Percentiles rank a stretch among this genome's conserved stretches.
Conservation (phyloP, 2,113 vertebrate genomes). For the Sceloporus undulatus region DNA sequence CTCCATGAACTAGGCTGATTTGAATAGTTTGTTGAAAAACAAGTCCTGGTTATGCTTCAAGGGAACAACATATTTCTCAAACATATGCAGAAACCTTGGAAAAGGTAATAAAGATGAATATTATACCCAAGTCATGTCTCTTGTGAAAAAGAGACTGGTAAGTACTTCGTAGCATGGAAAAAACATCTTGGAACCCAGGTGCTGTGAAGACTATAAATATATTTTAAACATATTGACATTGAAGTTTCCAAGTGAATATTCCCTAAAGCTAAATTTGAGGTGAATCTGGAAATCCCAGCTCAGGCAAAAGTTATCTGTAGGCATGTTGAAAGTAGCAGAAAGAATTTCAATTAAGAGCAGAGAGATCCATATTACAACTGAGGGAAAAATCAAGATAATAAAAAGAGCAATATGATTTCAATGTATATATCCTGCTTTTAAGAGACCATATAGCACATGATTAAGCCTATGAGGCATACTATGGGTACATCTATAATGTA, state of each 20-base stretch:
- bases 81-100: slow-evolving; percentile 30
- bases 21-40: slow-evolving; percentile 15
- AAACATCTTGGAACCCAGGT: slow-evolving; percentile 11
- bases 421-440: background rate
- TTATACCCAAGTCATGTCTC: slow-evolving; percentile 20
- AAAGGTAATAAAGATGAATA: slow-evolving; percentile 25
- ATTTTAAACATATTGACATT: slow-evolving; percentile 26
- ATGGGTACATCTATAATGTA: too few species aligned
- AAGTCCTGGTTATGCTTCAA: slow-evolving; percentile 26
- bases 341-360: background rate
- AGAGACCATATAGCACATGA: too few species aligned
- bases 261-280: background rate
- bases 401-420: background rate
- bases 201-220: slow-evolving; percentile 15
- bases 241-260: slow-evolving; percentile 19
- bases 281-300: slow-evolving; percentile 10
- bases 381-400: background rate
- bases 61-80: slow-evolving; percentile 31
- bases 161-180: background rate
- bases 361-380: background rate
- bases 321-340: background rate
- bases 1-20: background rate
- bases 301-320: background rate
- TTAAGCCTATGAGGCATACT: too few species aligned
- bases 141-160: slow-evolving; percentile 26